A percentile compares a stretch with the other conserved stretches of the same genome.
Conservation (phyloP, 2,113 vertebrate species). For the Pangasianodon gigas region DNA sequence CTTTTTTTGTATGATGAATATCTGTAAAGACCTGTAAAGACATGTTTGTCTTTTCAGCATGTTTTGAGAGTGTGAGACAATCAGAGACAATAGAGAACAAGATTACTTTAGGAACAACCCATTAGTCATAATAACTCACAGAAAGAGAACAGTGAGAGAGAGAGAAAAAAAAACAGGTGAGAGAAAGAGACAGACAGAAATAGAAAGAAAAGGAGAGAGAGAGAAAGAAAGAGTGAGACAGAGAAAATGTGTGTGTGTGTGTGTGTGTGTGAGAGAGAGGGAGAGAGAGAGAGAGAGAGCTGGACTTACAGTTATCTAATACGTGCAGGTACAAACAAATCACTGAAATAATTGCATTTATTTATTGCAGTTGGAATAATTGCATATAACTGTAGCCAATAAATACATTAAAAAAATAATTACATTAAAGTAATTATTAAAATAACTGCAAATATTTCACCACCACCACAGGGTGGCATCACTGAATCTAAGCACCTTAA, state of each 20-base stretch:
- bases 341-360: too few species aligned
- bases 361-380: background rate
- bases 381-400: background rate
- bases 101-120: background rate
- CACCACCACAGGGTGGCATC: background rate
- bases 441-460: background rate
- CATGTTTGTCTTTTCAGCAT: constrained; percentile 3
- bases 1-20: background rate
- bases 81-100: background rate
- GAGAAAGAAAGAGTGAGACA: background rate
- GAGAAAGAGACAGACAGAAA: background rate
- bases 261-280: background rate
- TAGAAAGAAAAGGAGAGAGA: background rate
- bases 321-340: background rate
- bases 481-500: background rate
- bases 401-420: background rate
- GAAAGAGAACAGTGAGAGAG: background rate
- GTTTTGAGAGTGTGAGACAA: background rate
- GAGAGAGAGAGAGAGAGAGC: background rate
- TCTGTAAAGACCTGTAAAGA: background rate
- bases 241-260: background rate
- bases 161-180: background rate
- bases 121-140: background rate
- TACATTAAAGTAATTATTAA: background rate
- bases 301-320: background rate